phyloP scores from a whole-genome alignment of 1,140 invertebrate species.

The Zaprionus davidi region DNA sequence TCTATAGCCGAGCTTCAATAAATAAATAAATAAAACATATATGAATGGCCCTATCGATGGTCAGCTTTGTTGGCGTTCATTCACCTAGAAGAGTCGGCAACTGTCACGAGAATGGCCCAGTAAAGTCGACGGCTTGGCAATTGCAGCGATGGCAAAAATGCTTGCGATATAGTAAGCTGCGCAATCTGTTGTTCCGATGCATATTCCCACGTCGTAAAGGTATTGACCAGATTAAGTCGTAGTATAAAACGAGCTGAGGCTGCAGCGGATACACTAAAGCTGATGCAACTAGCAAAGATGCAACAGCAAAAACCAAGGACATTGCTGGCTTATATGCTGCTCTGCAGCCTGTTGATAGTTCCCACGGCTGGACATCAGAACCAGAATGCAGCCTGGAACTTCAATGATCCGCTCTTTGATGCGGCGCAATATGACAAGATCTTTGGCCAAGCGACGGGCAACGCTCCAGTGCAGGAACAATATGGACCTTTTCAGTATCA shows the following conservation, averaged over 20 bases:
- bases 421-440: conserved; percentile 55
- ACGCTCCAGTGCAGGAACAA: neutral
- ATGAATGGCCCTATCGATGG: neutral
- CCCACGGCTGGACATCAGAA: neutral
- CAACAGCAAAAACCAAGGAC: neutral
- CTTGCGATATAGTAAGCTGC: conserved; percentile 6
- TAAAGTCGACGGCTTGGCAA: neutral
- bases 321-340: neutral
- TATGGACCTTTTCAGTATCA: conserved; percentile 56
- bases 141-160: conserved; percentile 15
- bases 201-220: conserved; percentile 31
- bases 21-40: neutral
- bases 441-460: conserved; percentile 27
- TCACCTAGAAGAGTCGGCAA: conserved; percentile 8
- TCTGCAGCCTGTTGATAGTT: neutral
- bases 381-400: conserved; percentile 23
- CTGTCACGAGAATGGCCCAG: neutral
- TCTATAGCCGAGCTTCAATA: too few species aligned
- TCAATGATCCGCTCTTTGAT: conserved; percentile 41
- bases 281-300: conserved; percentile 6
- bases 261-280: neutral
- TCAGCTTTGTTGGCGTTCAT: conserved; percentile 9
- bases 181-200: neutral
- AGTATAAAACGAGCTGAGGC: conserved; percentile 22
- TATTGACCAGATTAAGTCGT: neutral